Percentiles rank a stretch among this genome's conserved stretches.
These are phyloP conservation scores for Loxodonta africana DNA, from an alignment of 2,113 vertebrate genomes.

Conservation along the genomic window DNA sequence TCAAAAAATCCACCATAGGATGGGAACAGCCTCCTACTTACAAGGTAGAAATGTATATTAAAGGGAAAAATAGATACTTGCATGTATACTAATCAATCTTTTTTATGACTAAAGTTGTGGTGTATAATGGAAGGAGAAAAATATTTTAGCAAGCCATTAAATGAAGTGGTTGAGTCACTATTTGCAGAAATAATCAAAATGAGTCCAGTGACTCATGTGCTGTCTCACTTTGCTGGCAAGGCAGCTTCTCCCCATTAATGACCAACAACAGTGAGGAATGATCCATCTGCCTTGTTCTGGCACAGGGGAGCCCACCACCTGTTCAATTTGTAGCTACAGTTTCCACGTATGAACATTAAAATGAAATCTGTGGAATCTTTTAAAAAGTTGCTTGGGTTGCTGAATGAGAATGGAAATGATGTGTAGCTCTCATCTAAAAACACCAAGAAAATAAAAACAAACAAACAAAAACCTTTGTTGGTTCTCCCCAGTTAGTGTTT, in stretches of 20 bases:
- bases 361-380: not conserved
- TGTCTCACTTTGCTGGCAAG: slow-evolving; percentile 50
- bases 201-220: slow-evolving; percentile 40
- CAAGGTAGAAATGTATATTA: not conserved
- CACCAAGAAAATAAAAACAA: slow-evolving; percentile 31
- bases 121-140: slow-evolving; percentile 19
- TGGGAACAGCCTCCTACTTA: not conserved
- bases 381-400: not conserved
- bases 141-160: slow-evolving; percentile 51
- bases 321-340: slow-evolving; percentile 41
- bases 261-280: slow-evolving; percentile 54
- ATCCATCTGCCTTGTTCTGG: slow-evolving; percentile 67
- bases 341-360: slow-evolving; percentile 22
- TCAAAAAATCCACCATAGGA: not conserved
- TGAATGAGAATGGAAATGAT: slow-evolving; percentile 22
- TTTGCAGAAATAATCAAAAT: slow-evolving; percentile 40
- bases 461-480: not conserved
- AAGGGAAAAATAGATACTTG: slow-evolving; percentile 23
- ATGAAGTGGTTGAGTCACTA: slow-evolving; percentile 48
- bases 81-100: not conserved
- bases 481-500: slow-evolving; percentile 3
- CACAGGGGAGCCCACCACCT: slow-evolving; percentile 76
- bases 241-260: slow-evolving; percentile 78
- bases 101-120: slow-evolving; percentile 27
- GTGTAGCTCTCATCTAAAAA: slow-evolving; percentile 50